Base-by-base conservation (phyloP, 2,888 invertebrate genomes). In the Agrypnus murinus region DNA sequence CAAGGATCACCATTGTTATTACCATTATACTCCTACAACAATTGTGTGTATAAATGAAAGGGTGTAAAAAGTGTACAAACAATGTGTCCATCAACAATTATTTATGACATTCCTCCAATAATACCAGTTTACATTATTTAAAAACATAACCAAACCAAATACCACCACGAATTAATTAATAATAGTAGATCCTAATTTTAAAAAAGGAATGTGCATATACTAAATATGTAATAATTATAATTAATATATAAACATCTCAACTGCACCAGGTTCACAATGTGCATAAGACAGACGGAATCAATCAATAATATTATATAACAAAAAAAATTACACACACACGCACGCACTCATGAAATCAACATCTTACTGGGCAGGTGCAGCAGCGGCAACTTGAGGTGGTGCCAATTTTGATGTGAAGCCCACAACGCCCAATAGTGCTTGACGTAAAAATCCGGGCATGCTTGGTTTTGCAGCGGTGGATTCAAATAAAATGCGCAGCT, bases 371-470 rank as follows among this genome's bases (percentile, higher is more conserved):
- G 63, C 15, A 25, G 58, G 82, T 46, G 80, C 84, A 60, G 77
- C 75, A 5, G 74, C 75, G 40, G 83, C 83, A 60, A 80, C 86
- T 71, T 85, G 82, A 71, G 89, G 90, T 67, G 96, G 97, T 59
- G 95, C 94, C 83, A 97, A 87, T 78, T 93, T 91, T 79, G 90
- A 91, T 40, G 95, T 90, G 75, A 97, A 88, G 65, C 87, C 87
- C 63, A 98, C 91, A 65, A 89, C 86, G 70, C 88, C 85, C 63
- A 87, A 84, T 15, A 94, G 84, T 19, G 91, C 84, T 78, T 88
- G 88, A 75, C 89, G 87, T 12, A 95, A 77, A 38, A 92, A 81
- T 25, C 84, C 86, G 0, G 98, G 98, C 80, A 93, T 88, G 45
- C 88, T 88, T 15, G 93, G 92, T 72, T 91, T 90, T 70, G 84